phyloP scores from a whole-genome alignment of 2,113 vertebrate species.

The Pseudonaja textilis region DNA sequence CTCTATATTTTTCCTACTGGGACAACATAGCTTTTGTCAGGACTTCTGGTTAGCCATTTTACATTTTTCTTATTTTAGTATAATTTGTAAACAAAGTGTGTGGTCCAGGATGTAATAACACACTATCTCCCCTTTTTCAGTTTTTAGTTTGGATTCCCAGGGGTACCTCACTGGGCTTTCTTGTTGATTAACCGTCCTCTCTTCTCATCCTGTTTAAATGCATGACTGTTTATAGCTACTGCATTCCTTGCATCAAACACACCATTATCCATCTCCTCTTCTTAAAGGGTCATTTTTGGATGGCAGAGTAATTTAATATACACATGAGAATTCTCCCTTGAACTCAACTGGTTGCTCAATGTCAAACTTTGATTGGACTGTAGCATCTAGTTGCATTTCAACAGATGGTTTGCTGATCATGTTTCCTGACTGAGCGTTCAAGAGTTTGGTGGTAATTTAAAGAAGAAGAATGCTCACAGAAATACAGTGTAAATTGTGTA shows the following conservation, averaged over 20 bases:
- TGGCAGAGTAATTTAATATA: constrained; percentile 67
- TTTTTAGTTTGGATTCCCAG: constrained; percentile 32
- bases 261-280: constrained; percentile 63
- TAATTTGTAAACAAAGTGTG: constrained; percentile 13
- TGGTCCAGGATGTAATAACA: constrained; percentile 36
- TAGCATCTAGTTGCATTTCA: constrained; percentile 37
- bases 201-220: constrained; percentile 40
- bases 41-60: constrained; percentile 16
- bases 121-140: constrained; percentile 18
- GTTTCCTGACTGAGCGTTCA: constrained; percentile 41
- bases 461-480: constrained; percentile 12
- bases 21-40: constrained; percentile 22
- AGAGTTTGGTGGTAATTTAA: constrained; percentile 18
- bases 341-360: constrained; percentile 48
- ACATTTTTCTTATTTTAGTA: constrained; percentile 6
- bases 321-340: constrained; percentile 52
- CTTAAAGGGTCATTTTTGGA: constrained; percentile 63
- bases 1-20: not conserved
- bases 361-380: constrained; percentile 45
- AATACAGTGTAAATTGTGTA: constrained; percentile 33
- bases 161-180: constrained; percentile 27
- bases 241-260: constrained; percentile 56
- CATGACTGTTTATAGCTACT: constrained; percentile 46
- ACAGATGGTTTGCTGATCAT: constrained; percentile 41
- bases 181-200: constrained; percentile 21